Evolutionary conservation across 2,113 vertebrate species (phyloP).

Genomic region (Gadus macrocephalus): DNA sequence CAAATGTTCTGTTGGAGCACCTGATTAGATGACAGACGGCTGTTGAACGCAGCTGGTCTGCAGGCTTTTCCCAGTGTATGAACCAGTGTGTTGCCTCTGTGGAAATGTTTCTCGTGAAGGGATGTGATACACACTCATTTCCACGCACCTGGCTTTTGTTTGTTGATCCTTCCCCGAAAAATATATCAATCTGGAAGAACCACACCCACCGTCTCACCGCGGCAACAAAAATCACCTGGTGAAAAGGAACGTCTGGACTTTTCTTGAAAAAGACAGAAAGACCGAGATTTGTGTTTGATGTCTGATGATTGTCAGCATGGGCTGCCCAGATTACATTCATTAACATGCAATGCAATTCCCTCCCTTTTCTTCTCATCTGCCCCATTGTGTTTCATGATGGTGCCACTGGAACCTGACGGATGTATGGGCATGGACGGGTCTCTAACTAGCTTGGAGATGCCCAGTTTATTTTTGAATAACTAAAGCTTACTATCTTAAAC

Average conservation of each 20-base stretch:
- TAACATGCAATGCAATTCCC: too few relatives aligned
- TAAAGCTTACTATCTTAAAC: too few relatives aligned
- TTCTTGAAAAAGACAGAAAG: conserved; percentile 18
- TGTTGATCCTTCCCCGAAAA: background rate
- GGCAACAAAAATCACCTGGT: conserved; percentile 21
- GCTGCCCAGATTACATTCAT: conserved; percentile 41
- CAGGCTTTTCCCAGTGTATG: conserved; percentile 23
- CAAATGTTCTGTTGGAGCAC: conserved; percentile 27
- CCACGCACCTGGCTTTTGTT: conserved; percentile 1
- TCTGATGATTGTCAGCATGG: conserved; percentile 68
- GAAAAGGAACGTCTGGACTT: conserved; percentile 8
- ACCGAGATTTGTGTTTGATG: conserved; percentile 21
- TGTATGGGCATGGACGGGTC: too few relatives aligned
- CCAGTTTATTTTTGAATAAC: too few relatives aligned
- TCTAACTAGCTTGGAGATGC: too few relatives aligned
- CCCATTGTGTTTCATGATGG: too few relatives aligned
- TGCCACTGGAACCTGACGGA: too few relatives aligned
- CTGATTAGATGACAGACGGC: conserved; percentile 42
- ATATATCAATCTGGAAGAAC: conserved; percentile 13
- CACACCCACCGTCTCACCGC: conserved; percentile 14
- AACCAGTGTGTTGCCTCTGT: background rate
- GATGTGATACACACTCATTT: background rate
- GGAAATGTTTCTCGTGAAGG: background rate
- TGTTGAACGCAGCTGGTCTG: conserved; percentile 33
- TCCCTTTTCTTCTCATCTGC: too few relatives aligned